Percentiles rank a stretch among this genome's conserved stretches.
Evolutionary conservation across 53 echinoderm and acorn worm species (phyloP).

Genomic region (Zoroaster sp.): DNA sequence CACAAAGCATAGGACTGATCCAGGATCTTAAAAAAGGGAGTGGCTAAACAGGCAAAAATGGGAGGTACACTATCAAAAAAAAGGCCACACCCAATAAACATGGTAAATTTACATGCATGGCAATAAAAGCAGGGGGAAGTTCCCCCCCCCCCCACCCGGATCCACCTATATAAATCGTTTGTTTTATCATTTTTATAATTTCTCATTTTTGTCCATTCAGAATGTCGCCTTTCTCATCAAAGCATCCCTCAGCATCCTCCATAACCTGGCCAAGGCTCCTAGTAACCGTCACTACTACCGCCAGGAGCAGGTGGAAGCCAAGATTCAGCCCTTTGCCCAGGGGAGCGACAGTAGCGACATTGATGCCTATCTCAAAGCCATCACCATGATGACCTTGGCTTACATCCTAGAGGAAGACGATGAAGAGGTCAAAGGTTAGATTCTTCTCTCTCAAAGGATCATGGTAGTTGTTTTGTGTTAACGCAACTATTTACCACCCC

Average conservation of each 20-base stretch:
- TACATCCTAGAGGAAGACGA: slow-evolving; percentile 87
- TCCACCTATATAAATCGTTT: too few relatives aligned
- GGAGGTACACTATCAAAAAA: too few relatives aligned
- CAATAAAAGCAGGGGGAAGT: too few relatives aligned
- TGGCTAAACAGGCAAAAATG: too few relatives aligned
- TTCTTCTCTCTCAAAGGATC: neutral
- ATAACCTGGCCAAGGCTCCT: slow-evolving; percentile 89
- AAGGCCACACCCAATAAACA: too few relatives aligned
- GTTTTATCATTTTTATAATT: too few relatives aligned
- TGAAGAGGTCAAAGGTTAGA: slow-evolving; percentile 15
- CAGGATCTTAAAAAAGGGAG: too few relatives aligned
- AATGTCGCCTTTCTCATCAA: slow-evolving; percentile 87
- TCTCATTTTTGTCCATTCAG: too few relatives aligned
- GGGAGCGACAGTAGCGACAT: slow-evolving; percentile 41
- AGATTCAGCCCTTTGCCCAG: slow-evolving; percentile 69
- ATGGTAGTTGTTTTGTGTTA: neutral
- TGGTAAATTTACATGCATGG: too few relatives aligned
- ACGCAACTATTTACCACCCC: too few relatives aligned
- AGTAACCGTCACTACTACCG: slow-evolving; percentile 77
- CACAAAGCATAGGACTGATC: too few relatives aligned
- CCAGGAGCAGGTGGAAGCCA: slow-evolving; percentile 68
- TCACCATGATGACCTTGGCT: slow-evolving; percentile 96
- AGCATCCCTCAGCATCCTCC: slow-evolving; percentile 94
- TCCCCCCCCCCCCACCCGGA: too few relatives aligned
- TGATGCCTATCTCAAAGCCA: slow-evolving; percentile 80